These are phyloP conservation scores for Manacus vitellinus DNA, from an alignment of 2,113 vertebrate species.

Conservation along the genomic window DNA sequence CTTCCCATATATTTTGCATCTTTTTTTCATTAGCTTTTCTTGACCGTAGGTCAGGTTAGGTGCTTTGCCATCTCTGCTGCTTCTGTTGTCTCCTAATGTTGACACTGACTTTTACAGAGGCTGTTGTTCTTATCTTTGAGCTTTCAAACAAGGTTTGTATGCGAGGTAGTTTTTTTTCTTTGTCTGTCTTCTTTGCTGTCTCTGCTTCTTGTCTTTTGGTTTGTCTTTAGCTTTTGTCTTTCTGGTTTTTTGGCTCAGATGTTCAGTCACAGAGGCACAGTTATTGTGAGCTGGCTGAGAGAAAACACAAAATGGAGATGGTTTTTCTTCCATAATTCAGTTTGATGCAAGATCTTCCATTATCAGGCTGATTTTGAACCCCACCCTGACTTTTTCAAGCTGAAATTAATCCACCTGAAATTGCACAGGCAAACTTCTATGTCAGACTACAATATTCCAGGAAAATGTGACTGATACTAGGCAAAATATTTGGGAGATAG, in stretches of 20 bases:
- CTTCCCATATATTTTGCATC: neutral
- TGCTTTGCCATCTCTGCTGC: neutral
- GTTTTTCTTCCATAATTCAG: neutral
- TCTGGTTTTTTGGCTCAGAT: neutral
- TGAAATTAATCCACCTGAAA: slow-evolving; percentile 40
- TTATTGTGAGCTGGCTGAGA: slow-evolving; percentile 18
- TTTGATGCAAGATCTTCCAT: neutral
- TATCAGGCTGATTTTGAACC: neutral
- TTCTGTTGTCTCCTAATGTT: neutral
- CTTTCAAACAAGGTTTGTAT: neutral
- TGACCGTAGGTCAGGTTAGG: neutral
- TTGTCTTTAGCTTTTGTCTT: slow-evolving; percentile 50
- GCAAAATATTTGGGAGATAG: slow-evolving; percentile 1
- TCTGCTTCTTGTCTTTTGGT: slow-evolving; percentile 58
- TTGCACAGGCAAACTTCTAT: neutral
- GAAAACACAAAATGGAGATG: slow-evolving; percentile 4
- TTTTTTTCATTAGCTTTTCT: neutral
- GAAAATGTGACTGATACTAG: neutral
- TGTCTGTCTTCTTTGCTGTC: slow-evolving; percentile 14
- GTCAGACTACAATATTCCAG: neutral
- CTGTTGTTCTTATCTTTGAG: neutral
- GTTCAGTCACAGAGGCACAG: neutral
- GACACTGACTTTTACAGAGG: neutral
- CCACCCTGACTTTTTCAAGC: neutral
- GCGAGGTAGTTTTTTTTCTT: neutral